Conservation (phyloP, 2,113 vertebrate genomes). For the Dicentrarchus labrax region DNA sequence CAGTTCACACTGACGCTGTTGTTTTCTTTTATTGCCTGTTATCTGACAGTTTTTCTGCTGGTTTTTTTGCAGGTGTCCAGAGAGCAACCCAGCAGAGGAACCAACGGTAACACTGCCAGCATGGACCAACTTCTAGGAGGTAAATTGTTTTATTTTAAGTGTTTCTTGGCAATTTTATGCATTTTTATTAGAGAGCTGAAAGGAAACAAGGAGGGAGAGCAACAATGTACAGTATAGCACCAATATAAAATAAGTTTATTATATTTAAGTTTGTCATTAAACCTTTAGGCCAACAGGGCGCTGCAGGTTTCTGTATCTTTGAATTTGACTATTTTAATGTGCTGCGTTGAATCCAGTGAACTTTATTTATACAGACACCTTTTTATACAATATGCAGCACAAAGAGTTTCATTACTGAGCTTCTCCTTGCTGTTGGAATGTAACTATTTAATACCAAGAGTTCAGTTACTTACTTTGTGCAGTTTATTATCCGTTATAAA, state of each 20-base stretch:
- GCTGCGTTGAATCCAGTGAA: too few relatives aligned
- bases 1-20: background rate
- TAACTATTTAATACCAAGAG: too few relatives aligned
- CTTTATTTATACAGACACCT: too few relatives aligned
- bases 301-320: background rate
- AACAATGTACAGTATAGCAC: background rate
- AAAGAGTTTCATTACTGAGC: too few relatives aligned
- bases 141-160: background rate
- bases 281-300: too few relatives aligned
- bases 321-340: background rate
- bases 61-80: slow-evolving; percentile 78
- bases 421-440: too few relatives aligned
- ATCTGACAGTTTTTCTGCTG: slow-evolving; percentile 1
- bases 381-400: too few relatives aligned
- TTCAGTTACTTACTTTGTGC: too few relatives aligned
- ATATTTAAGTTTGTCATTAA: too few relatives aligned
- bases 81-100: slow-evolving; percentile 80
- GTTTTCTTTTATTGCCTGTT: background rate
- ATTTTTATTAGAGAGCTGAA: background rate
- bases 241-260: too few relatives aligned
- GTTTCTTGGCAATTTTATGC: background rate
- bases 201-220: background rate
- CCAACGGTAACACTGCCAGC: slow-evolving; percentile 81
- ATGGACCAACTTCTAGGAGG: slow-evolving; percentile 84
- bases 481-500: too few relatives aligned